Percentiles rank a stretch among this genome's conserved stretches.
These are phyloP conservation scores for Suricata suricatta DNA, from an alignment of 2,113 vertebrate genomes.

Conservation along the genomic window DNA sequence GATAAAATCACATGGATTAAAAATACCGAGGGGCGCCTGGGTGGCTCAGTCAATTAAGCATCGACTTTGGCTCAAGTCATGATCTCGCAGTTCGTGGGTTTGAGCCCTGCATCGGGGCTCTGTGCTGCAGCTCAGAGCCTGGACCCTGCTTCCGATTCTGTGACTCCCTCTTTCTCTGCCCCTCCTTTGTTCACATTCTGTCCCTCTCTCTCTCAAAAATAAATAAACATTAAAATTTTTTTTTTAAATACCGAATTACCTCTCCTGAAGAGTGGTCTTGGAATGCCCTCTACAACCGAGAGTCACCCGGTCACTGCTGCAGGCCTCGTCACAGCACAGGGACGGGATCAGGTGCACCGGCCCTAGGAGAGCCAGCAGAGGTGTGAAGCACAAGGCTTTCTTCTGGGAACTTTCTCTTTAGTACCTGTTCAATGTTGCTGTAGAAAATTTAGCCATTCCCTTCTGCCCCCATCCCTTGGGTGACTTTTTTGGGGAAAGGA, in stretches of 20 bases:
- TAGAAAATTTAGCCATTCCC: background rate
- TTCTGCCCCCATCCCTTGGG: too few relatives aligned
- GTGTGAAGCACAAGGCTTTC: background rate
- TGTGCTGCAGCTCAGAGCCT: too few relatives aligned
- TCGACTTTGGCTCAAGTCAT: too few relatives aligned
- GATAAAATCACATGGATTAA: background rate
- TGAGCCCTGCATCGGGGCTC: too few relatives aligned
- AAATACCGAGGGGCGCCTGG: background rate
- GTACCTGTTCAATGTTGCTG: background rate
- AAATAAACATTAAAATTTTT: too few relatives aligned
- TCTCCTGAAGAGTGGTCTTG: constrained; percentile 86
- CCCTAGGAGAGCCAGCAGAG: constrained; percentile 82
- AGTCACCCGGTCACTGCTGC: constrained; percentile 83
- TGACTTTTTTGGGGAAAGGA: background rate
- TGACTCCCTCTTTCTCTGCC: too few relatives aligned
- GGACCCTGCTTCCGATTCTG: too few relatives aligned
- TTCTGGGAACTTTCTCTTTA: background rate
- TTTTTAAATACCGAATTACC: constrained; percentile 83
- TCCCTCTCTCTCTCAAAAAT: too few relatives aligned
- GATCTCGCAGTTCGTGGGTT: too few relatives aligned
- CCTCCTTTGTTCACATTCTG: too few relatives aligned
- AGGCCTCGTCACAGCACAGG: constrained; percentile 91
- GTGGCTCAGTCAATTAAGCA: too few relatives aligned
- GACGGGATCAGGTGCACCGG: constrained; percentile 93
- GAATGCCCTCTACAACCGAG: constrained; percentile 88